Evolutionary conservation across 2,888 invertebrate species (phyloP), one percentile per base, ranked within the genome.

Genomic region (Aporophyla lueneburgensis): DNA sequence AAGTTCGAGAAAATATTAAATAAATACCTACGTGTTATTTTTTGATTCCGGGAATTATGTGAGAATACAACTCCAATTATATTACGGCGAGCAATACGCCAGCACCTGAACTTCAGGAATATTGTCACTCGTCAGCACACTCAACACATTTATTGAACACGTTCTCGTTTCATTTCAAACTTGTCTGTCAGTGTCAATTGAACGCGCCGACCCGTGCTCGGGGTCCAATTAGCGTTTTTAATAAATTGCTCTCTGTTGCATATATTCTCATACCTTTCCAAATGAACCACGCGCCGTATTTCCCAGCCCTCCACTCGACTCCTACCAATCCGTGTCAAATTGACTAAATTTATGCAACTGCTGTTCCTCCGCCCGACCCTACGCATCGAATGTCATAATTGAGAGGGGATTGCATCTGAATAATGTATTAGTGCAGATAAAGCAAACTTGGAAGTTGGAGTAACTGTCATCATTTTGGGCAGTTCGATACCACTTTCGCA

Each of bases 301-400:
- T 68, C 65, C 62, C 74, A 71, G 65, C 83, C 86, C 85, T 81
- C 76, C 70, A n/a, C 70, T 76, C 54, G 73, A 72, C 80, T 80
- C 85, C 63, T 83, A 80, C 78, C 78, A 82, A 90, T 92, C 91
- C 94, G 93, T 94, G 93, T 93, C 95, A 94, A 95, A 96, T 96
- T 95, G 94, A 92, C 94, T 92, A 95, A 96, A 96, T 96, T 96
- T 96, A 96, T 96, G 95, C 96, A 94, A 95, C 93, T 93, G 92
- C 93, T 86, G 85, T 85, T 88, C 73, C 62, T 80, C 21, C 27
- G 74, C 86, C 90, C 91, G 88, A 89, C 90, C 89, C 90, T 86
- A 89, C 93, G 92, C 95, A 94, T 95, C 95, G 94, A 94, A 95
- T 94, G 93, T 95, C 94, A 94, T 95, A 92, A 94, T 95, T 95